Evolutionary conservation across 2,888 invertebrate species (phyloP).

Genomic region (Dorcus hopei): DNA sequence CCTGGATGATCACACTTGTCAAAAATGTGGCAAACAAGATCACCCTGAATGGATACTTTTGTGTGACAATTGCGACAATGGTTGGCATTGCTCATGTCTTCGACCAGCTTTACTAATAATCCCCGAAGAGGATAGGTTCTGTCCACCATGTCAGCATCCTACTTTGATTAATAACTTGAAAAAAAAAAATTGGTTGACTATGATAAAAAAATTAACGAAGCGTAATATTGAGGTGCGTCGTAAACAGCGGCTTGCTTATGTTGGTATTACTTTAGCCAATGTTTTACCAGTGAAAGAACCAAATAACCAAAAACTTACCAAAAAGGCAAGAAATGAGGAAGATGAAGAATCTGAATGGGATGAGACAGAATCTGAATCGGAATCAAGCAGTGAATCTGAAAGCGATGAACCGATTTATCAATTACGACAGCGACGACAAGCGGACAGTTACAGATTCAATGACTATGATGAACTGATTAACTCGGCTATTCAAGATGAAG

Average conservation of each 20-base stretch:
- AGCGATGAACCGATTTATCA: conserved; percentile 79
- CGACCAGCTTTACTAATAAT: conserved; percentile 89
- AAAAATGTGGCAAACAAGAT: conserved; percentile 84
- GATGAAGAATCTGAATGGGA: conserved; percentile 28
- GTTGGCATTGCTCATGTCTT: conserved; percentile 97
- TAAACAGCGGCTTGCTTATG: conserved; percentile 69
- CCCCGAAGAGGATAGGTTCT: conserved; percentile 97
- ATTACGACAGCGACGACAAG: conserved; percentile 73
- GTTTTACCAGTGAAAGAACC: conserved; percentile 54
- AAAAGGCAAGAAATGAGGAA: conserved; percentile 42
- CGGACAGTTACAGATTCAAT: conserved; percentile 80
- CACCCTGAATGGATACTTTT: conserved; percentile 97
- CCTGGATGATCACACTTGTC: conserved; percentile 74
- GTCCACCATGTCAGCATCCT: conserved; percentile 95
- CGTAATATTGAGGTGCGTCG: conserved; percentile 65
- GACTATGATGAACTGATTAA: conserved; percentile 96
- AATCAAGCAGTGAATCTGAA: conserved; percentile 41
- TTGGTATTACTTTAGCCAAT: conserved; percentile 72
- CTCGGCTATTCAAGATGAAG: conserved; percentile 82
- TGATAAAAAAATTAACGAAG: conserved; percentile 67
- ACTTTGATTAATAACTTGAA: conserved; percentile 73
- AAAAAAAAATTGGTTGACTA: conserved; percentile 70
- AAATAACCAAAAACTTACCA: conserved; percentile 24
- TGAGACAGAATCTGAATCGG: conserved; percentile 29
- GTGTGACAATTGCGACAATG: conserved; percentile 92